Evolutionary conservation across 2,113 vertebrate species (phyloP), one percentile per base, ranked within the genome.

Genomic region (Apodemus speciosus): DNA sequence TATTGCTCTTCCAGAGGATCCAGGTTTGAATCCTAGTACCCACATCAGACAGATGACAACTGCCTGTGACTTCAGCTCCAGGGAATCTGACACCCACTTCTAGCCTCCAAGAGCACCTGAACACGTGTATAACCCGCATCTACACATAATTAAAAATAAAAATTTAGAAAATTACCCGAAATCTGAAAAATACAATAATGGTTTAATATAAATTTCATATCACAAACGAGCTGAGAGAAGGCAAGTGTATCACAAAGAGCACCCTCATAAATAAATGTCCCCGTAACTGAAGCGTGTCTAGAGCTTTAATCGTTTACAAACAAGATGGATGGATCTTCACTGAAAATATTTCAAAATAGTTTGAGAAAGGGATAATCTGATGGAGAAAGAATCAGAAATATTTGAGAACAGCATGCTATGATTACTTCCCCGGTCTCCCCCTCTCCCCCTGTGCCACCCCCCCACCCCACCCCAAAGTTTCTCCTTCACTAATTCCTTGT

Each of bases 161-260:
- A 69, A 18, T 16, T n/a, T 69, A 69, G 68, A 84, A 11, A 51
- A 92, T 51, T 71, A 51, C 58, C 40, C 85, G n/a, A 60, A 85
- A 71, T 84, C 11, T 92, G 38, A 93, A 64, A 49, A 23, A 86
- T 86, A 60, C 40, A 91, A 38, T 30, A 93, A 35, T 0, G 51
- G 18, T 89, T 88, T 68, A 87, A 91, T 66, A 23, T 85, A 93
- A 75, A 87, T 75, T 88, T 75, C 85, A 23, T 75, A 27, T 84
- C 40, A 93, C n/a, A 69, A 86, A 62, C 30, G 27, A 68, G 43
- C n/a, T 93, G 69, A 58, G 51, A 5, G 13, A 35, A 79, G 46
- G 35, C 3, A 3, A 38, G 51, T 21, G 1, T 6, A 6, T 32
- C 25, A 85, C 30, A n/a, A 7, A 79, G 38, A 79, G 62, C 9